Evolutionary conservation across 2,797 vertebrate species (phyloP), one percentile per base, ranked within the genome.

Genomic region (Acanthurus leucopareius): DNA sequence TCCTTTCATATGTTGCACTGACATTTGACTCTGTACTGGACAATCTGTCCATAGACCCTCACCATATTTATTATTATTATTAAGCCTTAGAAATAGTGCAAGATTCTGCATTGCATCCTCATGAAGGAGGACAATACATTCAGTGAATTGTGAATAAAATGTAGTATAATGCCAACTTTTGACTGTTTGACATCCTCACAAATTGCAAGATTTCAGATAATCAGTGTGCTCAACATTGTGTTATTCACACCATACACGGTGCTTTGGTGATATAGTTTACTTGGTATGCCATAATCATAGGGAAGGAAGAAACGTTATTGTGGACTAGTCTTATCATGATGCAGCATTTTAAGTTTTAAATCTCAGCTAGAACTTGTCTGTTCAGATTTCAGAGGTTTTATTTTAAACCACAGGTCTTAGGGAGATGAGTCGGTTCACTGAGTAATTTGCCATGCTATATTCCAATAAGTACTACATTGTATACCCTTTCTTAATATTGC

Each of bases 401-500:
- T 58, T 20, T 79, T 58, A 82, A 93, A 86, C 83, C 90, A 92
- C 91, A 91, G 83, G 88, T 94, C 88, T 92, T 92, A 89, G 91
- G 77, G 73, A 91, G 87, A 86, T 74, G 74, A 88, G 92, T 94
- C 87, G 52, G 87, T 95, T 93, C 94, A 94, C 93, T 94, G 92
- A 93, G 90, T 91, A 90, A 91, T 91, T 94, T 92, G 87, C 89
- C 91, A 92, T 88, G 84, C 88, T 94, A 92, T 95, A 94, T 93
- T 95, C 94, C 96, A 95, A 94, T 86, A 95, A 95, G 93, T 88
- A 96, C 95, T 88, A 96, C 95, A 94, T 94, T 94, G 94, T 95
- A 93, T 92, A 94, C 88, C 91, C 88, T 91, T 96, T 96, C 90
- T 96, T 96, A 95, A 96, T 96, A 90, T 96, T 96, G 94, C 95